These are phyloP conservation scores for Nannospalax galili DNA, from an alignment of 2,113 vertebrate species.

Conservation along the genomic window DNA sequence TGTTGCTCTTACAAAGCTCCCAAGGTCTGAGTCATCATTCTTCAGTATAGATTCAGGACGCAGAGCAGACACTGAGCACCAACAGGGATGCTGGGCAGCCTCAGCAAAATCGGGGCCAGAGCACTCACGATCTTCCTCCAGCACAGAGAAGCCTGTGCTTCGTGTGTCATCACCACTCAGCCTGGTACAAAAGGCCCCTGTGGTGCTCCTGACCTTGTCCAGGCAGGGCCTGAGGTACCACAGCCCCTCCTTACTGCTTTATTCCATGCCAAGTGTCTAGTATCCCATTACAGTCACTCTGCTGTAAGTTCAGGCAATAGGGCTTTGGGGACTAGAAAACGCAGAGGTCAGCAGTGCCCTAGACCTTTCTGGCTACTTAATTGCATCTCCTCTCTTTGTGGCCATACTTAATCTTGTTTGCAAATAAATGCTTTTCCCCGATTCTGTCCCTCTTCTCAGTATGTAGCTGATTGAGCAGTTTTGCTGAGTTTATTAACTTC, in stretches of 20 bases:
- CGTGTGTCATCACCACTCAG: background rate
- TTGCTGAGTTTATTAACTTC: background rate
- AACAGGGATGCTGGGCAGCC: accelerated
- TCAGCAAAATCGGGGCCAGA: too few relatives aligned
- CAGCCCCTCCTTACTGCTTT: accelerated
- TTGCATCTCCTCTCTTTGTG: accelerated
- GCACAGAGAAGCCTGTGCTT: accelerated
- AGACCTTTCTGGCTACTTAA: background rate
- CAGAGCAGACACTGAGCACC: background rate
- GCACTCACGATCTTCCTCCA: background rate
- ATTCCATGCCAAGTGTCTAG: background rate
- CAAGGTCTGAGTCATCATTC: background rate
- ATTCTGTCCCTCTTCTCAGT: background rate
- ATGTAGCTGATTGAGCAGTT: background rate
- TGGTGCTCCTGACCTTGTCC: background rate
- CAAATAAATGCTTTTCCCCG: background rate
- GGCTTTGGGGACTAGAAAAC: background rate
- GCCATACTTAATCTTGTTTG: background rate
- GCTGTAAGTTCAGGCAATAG: background rate
- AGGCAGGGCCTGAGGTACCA: too few relatives aligned
- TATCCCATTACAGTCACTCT: background rate
- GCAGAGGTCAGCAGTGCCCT: background rate
- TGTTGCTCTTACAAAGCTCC: background rate
- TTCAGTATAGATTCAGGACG: background rate
- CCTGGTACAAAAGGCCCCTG: background rate